Evolutionary conservation across 2,797 vertebrate genomes (phyloP).

Genomic region (Heteromormyrus szaboi): DNA sequence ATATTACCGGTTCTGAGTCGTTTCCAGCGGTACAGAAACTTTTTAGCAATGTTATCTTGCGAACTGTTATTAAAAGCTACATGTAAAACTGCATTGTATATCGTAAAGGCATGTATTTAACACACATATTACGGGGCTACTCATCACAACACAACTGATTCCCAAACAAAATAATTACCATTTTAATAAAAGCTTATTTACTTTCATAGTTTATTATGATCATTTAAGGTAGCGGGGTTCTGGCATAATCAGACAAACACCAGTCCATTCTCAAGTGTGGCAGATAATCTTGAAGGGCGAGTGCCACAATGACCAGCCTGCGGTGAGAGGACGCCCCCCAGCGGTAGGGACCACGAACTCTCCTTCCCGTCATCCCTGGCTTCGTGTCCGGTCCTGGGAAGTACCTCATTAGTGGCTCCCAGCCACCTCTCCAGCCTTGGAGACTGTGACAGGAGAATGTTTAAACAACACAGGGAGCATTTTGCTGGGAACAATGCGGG

Average conservation of each 20-base stretch:
- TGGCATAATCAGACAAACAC: not conserved
- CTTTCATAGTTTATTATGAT: not conserved
- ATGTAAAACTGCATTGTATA: not conserved
- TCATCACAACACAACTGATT: not conserved
- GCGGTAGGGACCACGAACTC: not conserved
- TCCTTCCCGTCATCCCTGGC: constrained; percentile 26
- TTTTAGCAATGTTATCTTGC: not conserved
- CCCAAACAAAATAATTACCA: not conserved
- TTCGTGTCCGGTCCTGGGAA: constrained; percentile 37
- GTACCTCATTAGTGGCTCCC: constrained; percentile 38
- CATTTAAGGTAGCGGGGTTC: not conserved
- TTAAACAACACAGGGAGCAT: constrained; percentile 33
- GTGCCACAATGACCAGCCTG: constrained; percentile 47
- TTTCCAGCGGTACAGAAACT: not conserved
- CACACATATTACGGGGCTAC: not conserved
- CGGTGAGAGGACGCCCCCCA: constrained; percentile 35
- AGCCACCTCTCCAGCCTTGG: constrained; percentile 23
- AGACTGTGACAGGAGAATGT: constrained; percentile 21
- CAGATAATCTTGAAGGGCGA: constrained; percentile 41
- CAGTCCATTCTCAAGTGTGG: not conserved
- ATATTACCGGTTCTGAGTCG: not conserved
- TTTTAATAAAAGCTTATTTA: not conserved
- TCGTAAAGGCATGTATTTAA: not conserved
- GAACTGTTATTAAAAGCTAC: not conserved
- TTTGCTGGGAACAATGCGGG: constrained; percentile 33